Conservation (phyloP, 2,888 invertebrate genomes). For the Hemicrepidius hirtus region DNA sequence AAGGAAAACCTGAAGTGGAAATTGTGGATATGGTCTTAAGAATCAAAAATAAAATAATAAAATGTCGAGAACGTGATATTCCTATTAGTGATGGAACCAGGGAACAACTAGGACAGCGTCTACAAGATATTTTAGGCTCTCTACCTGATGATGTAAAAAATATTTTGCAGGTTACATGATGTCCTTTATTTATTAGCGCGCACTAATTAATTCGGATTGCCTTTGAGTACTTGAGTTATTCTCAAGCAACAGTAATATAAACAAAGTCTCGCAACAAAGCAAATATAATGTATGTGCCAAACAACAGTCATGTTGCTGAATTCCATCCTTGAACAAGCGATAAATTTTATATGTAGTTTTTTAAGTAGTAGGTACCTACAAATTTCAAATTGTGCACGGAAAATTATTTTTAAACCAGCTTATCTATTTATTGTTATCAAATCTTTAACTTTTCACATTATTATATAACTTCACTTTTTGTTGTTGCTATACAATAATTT, state of each 20-base stretch:
- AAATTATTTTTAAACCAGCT: slow-evolving; percentile 7
- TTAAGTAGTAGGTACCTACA: not conserved
- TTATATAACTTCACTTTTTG: not conserved
- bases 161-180: slow-evolving; percentile 78
- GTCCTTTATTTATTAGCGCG: slow-evolving; percentile 16
- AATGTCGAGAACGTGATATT: slow-evolving; percentile 73
- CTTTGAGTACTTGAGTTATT: slow-evolving; percentile 8
- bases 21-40: slow-evolving; percentile 97
- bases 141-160: slow-evolving; percentile 91
- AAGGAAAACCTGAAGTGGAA: slow-evolving; percentile 96
- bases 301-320: slow-evolving; percentile 22
- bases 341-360: slow-evolving; percentile 24
- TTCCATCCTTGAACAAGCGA: slow-evolving; percentile 28
- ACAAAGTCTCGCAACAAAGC: not conserved
- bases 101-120: slow-evolving; percentile 79
- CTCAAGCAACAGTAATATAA: slow-evolving; percentile 2
- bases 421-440: slow-evolving; percentile 13
- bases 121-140: slow-evolving; percentile 87
- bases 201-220: slow-evolving; percentile 11
- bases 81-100: slow-evolving; percentile 78
- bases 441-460: not conserved
- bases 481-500: slow-evolving; percentile 13
- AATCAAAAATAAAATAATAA: slow-evolving; percentile 90
- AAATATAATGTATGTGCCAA: slow-evolving; percentile 22
- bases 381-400: not conserved